Percentiles rank a stretch among this genome's conserved stretches.
Evolutionary conservation across 2,797 vertebrate species (phyloP).

Genomic region (Mormyrops attenuatus): DNA sequence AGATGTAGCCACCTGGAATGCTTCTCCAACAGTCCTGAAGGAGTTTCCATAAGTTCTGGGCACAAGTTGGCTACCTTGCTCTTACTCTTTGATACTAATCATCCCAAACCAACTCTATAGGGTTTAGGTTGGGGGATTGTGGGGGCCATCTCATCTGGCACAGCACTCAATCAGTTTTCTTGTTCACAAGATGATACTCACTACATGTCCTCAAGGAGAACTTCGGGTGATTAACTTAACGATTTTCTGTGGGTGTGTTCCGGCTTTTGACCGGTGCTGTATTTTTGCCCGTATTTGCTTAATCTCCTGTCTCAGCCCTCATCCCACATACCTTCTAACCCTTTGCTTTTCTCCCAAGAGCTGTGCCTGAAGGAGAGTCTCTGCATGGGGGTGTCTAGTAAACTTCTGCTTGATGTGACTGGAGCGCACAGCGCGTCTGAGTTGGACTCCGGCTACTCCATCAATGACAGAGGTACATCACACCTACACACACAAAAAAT

Average conservation of each 20-base stretch:
- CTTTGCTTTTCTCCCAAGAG: slow-evolving; percentile 51
- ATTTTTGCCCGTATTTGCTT: not conserved
- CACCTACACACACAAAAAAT: not conserved
- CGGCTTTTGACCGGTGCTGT: not conserved
- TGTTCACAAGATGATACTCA: not conserved
- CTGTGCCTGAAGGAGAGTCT: slow-evolving; percentile 78
- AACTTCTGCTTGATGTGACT: slow-evolving; percentile 74
- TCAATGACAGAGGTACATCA: slow-evolving; percentile 70
- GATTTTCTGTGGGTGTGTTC: not conserved
- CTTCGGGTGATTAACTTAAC: not conserved
- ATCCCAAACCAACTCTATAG: not conserved
- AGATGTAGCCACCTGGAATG: not conserved
- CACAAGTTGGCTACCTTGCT: not conserved
- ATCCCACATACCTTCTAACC: not conserved
- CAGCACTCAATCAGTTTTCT: not conserved
- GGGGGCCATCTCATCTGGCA: not conserved
- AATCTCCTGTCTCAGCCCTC: not conserved
- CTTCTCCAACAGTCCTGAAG: not conserved
- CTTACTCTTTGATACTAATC: not conserved
- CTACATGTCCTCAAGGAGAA: too few relatives aligned
- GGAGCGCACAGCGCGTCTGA: slow-evolving; percentile 55
- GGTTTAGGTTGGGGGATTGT: not conserved
- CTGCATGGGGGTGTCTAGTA: slow-evolving; percentile 79
- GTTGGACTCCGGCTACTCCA: slow-evolving; percentile 66
- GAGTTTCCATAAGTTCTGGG: not conserved